Evolutionary conservation across 2,797 vertebrate genomes (phyloP).

Genomic region (Scomberomorus guttatus): DNA sequence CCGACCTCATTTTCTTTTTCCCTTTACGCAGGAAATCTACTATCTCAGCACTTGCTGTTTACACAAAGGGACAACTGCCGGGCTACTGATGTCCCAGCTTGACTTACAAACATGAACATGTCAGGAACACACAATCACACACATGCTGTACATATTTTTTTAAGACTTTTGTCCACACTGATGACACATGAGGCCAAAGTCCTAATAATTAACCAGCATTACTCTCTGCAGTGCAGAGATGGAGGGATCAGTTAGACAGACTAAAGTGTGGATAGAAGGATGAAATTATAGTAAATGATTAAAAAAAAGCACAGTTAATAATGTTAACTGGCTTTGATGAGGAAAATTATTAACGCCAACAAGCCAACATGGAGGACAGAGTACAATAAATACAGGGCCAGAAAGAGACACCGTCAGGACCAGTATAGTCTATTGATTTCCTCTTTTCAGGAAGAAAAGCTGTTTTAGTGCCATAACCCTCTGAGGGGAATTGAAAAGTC

Average conservation of each 20-base stretch:
- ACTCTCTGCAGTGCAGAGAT: constrained; percentile 31
- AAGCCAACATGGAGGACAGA: not conserved
- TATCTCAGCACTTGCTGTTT: constrained; percentile 42
- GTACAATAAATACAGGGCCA: not conserved
- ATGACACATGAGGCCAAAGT: constrained; percentile 66
- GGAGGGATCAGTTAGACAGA: constrained; percentile 10
- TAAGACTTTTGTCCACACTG: constrained; percentile 77
- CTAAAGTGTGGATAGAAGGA: not conserved
- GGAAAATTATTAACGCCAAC: not conserved
- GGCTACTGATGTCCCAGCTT: constrained; percentile 1
- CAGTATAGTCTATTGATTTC: constrained; percentile 61
- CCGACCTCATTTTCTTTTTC: constrained; percentile 55
- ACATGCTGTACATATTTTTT: constrained; percentile 15
- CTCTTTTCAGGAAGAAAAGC: constrained; percentile 59
- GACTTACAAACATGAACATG: constrained; percentile 23
- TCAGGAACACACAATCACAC: constrained; percentile 12
- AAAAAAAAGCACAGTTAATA: not conserved
- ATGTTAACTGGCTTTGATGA: constrained; percentile 11
- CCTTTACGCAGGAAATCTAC: constrained; percentile 53
- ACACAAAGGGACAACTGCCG: constrained; percentile 27
- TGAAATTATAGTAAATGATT: not conserved
- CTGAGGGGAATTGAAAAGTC: constrained; percentile 51
- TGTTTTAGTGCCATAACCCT: constrained; percentile 42
- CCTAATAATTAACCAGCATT: constrained; percentile 87
- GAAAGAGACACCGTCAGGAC: not conserved